These are phyloP conservation scores for Teleiodes luculella DNA, from an alignment of 2,888 invertebrate genomes.

Conservation along the genomic window DNA sequence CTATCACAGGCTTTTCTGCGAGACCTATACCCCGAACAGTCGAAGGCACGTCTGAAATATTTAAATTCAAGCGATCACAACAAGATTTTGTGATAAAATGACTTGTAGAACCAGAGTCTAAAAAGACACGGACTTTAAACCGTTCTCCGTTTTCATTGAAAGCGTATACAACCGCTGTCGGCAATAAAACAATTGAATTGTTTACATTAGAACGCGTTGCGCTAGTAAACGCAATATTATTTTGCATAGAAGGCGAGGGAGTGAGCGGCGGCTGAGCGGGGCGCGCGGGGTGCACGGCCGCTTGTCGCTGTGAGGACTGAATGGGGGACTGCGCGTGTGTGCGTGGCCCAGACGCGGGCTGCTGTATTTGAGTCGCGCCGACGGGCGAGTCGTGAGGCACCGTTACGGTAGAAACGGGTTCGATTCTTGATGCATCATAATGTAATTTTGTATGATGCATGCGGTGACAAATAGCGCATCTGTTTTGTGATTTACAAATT, in stretches of 20 bases:
- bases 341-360: neutral
- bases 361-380: neutral
- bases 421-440: no score
- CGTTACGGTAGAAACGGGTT: neutral
- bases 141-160: neutral
- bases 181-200: neutral
- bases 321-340: neutral
- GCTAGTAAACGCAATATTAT: neutral
- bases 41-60: neutral
- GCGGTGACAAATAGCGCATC: neutral
- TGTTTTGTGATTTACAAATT: neutral
- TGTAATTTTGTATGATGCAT: neutral
- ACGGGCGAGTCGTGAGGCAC: neutral
- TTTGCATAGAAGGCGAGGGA: neutral
- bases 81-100: no score
- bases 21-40: conserved; percentile 6
- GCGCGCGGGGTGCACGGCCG: neutral
- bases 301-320: neutral
- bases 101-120: no score
- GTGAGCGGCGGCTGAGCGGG: neutral
- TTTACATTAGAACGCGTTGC: neutral
- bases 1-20: conserved; percentile 1
- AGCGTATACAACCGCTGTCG: neutral
- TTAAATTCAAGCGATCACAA: no score
- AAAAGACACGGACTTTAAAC: neutral